Conservation (phyloP, 2,113 vertebrate genomes). For the Merops nubicus region DNA sequence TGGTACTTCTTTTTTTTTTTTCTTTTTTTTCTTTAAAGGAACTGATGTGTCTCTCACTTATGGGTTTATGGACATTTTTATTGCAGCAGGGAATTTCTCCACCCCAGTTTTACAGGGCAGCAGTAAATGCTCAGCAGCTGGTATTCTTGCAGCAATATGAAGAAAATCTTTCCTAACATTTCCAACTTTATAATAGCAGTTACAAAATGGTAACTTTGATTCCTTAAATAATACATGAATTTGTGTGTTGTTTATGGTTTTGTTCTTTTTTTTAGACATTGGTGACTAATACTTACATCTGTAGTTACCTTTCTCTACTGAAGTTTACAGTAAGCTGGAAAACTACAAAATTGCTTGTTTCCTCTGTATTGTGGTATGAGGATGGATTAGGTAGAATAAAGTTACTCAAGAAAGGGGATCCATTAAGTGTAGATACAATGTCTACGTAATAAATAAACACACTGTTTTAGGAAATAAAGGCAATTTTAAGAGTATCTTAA, state of each 20-base stretch:
- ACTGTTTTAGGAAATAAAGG: background rate
- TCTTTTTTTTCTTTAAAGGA: background rate
- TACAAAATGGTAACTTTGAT: background rate
- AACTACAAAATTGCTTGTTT: background rate
- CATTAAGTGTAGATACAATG: background rate
- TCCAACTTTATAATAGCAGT: background rate
- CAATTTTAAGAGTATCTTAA: background rate
- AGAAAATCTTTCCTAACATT: conserved; percentile 20
- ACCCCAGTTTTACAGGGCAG: conserved; percentile 3
- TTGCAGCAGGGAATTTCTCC: conserved; percentile 22
- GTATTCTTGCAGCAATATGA: conserved; percentile 22
- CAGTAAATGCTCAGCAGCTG: conserved; percentile 31
- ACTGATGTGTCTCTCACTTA: conserved; percentile 15
- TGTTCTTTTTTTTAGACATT: background rate
- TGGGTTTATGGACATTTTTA: conserved; percentile 24
- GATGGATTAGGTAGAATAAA: background rate
- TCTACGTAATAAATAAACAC: background rate
- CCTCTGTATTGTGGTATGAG: background rate
- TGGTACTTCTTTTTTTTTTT: background rate
- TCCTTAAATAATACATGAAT: background rate
- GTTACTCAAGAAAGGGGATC: background rate
- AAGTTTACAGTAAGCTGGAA: background rate
- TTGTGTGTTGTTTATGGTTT: background rate
- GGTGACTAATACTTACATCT: background rate
- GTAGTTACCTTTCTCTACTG: background rate